Evolutionary conservation across 2,888 invertebrate species (phyloP).

Genomic region (Acanthosepion lycidas): DNA sequence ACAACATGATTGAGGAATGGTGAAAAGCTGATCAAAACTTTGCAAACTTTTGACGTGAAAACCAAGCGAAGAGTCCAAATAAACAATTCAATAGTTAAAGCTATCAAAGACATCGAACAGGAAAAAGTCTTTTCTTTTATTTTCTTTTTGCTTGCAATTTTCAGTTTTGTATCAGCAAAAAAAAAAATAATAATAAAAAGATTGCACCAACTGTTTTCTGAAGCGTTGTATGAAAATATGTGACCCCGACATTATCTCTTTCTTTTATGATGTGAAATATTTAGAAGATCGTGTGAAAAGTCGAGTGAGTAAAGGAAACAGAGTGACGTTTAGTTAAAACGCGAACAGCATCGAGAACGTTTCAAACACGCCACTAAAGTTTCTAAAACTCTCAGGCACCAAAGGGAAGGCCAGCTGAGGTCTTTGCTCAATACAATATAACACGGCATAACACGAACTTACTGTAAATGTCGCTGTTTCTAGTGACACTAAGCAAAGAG

Average conservation of each 20-base stretch:
- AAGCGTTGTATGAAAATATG: neutral
- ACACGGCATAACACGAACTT: neutral
- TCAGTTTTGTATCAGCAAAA: too few relatives aligned
- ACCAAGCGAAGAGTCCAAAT: too few relatives aligned
- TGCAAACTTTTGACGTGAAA: too few relatives aligned
- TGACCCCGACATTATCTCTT: neutral
- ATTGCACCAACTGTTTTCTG: neutral
- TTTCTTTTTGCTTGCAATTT: too few relatives aligned
- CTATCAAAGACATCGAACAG: too few relatives aligned
- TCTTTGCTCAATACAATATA: neutral
- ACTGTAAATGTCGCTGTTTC: neutral
- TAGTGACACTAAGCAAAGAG: neutral
- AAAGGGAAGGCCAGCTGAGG: neutral
- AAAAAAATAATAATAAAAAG: too few relatives aligned
- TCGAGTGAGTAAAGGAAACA: neutral
- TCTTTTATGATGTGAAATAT: neutral
- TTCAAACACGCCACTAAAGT: neutral
- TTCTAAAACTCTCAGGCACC: neutral
- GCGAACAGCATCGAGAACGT: too few relatives aligned
- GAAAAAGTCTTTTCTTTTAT: too few relatives aligned
- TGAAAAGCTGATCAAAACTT: too few relatives aligned
- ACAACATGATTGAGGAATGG: too few relatives aligned
- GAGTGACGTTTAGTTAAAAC: too few relatives aligned
- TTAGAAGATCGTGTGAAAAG: neutral
- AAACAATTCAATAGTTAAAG: too few relatives aligned